Percentiles rank a stretch among this genome's conserved stretches.
phyloP scores from a whole-genome alignment of 2,113 vertebrate genomes.

The Lamprotornis superbus region DNA sequence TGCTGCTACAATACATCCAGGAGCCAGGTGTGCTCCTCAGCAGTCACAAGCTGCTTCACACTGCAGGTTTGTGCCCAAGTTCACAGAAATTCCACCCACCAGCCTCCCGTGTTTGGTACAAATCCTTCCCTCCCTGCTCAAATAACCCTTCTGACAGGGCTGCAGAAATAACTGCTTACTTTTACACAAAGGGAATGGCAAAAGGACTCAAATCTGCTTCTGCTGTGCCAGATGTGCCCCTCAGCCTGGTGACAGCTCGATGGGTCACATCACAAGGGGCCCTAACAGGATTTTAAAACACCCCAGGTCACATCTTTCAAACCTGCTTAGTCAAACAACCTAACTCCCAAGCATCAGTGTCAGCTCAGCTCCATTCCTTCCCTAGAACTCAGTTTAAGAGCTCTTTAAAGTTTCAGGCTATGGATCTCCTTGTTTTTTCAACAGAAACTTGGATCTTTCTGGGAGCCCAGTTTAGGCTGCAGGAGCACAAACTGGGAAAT shows the following conservation, averaged over 20 bases:
- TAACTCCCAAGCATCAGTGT: not conserved
- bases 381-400: not conserved
- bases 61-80: not conserved
- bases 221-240: not conserved
- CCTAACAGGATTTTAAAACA: not conserved
- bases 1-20: not conserved
- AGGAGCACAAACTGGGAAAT: not conserved
- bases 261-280: not conserved
- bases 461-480: not conserved
- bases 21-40: not conserved
- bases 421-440: not conserved
- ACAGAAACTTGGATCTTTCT: not conserved
- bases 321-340: not conserved
- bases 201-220: not conserved
- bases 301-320: not conserved
- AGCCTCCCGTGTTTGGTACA: not conserved
- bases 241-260: not conserved
- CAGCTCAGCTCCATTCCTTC: not conserved
- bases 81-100: not conserved
- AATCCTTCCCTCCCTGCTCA: not conserved
- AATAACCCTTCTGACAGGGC: rapidly evolving
- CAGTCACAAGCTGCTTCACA: not conserved
- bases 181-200: not conserved
- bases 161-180: not conserved
- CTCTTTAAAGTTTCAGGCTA: not conserved